These are phyloP conservation scores for Naso thynnoides DNA, from an alignment of 2,797 vertebrate species.

Conservation along the genomic window DNA sequence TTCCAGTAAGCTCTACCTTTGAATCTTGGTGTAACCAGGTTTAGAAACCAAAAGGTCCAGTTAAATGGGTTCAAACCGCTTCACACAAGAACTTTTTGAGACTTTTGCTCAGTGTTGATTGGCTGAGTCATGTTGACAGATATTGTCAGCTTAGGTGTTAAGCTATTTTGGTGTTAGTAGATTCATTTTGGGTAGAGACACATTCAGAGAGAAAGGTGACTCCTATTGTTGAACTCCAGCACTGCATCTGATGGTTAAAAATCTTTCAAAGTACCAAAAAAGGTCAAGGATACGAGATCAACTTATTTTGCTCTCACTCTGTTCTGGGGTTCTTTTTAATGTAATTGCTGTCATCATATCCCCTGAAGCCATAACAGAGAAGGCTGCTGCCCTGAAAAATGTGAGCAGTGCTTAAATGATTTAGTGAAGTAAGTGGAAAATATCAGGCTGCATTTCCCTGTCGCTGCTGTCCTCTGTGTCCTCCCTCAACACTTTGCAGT, in stretches of 20 bases:
- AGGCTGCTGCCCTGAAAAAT: conserved; percentile 56
- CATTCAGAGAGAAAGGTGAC: not conserved
- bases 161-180: not conserved
- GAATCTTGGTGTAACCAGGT: conserved; percentile 25
- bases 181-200: not conserved
- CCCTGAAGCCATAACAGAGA: conserved; percentile 61
- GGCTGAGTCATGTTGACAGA: not conserved
- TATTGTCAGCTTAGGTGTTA: not conserved
- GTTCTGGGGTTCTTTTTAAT: conserved; percentile 56
- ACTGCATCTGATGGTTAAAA: conserved; percentile 28
- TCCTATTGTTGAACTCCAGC: conserved; percentile 1
- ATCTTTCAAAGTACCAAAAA: conserved; percentile 30
- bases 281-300: conserved; percentile 48
- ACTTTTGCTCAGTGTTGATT: not conserved
- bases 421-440: conserved; percentile 56
- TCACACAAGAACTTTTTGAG: not conserved
- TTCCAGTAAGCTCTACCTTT: conserved; percentile 38
- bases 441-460: conserved; percentile 57
- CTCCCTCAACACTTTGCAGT: conserved; percentile 36
- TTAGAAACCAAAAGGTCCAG: not conserved
- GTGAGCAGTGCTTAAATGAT: conserved; percentile 65
- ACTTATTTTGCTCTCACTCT: conserved; percentile 43
- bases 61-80: conserved; percentile 14
- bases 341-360: conserved; percentile 63
- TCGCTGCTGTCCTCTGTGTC: conserved; percentile 46